phyloP scores from a whole-genome alignment of 2,113 vertebrate species.

The Paraplagusia blochii region DNA sequence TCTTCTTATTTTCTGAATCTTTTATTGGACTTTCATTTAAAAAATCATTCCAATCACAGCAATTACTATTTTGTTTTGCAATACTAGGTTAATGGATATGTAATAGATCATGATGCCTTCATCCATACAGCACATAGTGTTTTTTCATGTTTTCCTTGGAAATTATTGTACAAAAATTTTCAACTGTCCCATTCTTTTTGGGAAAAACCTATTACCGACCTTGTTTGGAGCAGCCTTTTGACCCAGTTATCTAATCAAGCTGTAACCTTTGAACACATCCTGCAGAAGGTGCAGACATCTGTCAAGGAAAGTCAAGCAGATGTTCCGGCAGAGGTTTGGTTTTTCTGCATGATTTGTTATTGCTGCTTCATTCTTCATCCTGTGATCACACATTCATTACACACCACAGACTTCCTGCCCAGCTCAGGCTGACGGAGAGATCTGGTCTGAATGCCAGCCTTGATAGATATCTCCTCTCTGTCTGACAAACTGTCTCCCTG shows the following conservation, averaged over 20 bases:
- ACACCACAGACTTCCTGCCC: constrained; percentile 7
- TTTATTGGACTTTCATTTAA: no score
- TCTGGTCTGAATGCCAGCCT: not conserved
- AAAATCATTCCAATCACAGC: no score
- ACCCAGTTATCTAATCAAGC: constrained; percentile 63
- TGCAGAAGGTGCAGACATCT: constrained; percentile 58
- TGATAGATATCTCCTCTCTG: constrained; percentile 15
- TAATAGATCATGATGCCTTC: no score
- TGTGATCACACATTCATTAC: constrained; percentile 32
- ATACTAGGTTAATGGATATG: no score
- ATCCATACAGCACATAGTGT: no score
- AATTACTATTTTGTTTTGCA: no score
- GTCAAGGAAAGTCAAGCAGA: constrained; percentile 56
- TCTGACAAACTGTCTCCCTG: constrained; percentile 1
- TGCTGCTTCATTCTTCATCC: not conserved
- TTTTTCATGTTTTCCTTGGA: no score
- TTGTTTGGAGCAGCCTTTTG: constrained; percentile 16
- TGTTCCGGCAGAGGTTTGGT: constrained; percentile 36
- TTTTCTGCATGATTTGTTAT: not conserved
- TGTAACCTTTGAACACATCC: constrained; percentile 60
- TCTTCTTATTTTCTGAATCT: no score
- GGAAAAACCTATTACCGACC: no score
- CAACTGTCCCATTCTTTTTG: no score
- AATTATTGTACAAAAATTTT: no score
- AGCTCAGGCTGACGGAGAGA: constrained; percentile 9